Evolutionary conservation across 2,113 vertebrate species (phyloP), one percentile per base, ranked within the genome.

Genomic region (Todiramphus saurophagus): DNA sequence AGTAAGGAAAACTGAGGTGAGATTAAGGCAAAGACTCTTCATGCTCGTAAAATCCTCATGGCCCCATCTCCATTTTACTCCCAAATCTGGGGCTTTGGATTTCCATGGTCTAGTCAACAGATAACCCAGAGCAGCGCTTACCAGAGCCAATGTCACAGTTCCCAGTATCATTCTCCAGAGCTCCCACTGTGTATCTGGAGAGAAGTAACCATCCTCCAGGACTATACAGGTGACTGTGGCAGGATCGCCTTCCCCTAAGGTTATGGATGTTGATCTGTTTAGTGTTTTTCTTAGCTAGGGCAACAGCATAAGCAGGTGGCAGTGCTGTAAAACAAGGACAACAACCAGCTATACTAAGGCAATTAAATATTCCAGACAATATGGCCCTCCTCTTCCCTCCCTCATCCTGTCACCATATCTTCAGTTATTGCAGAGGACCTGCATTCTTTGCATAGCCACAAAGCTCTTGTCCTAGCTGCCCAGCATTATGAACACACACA

Each of bases 141-240:
- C 99, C 99, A 97, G 98, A 97, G 96, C 95, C 97, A 79, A 98
- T 97, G 76, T 99, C 97, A 97, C 98, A 99, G 87, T 48, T 70
- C 80, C 83, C 72, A 72, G 97, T 98, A 74, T 35, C 89, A 64
- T 98, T 98, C 16, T 93, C 94, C 51, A 80, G 83, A 83, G 95
- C 81, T 87, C 97, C 97, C 11, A 98, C 63, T 3, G 82, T 94
- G 94, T 98, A 97, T 94, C 70, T 98, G 82, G 97, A 96, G 6
- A 98, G 98, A 59, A 99, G 97, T 58, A 99, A 96, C 99, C 99
- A 99, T 50, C 99, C 99, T 9, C 97, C 98, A 14, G 99, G 99
- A 83, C 99, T 99, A 93, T 99, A 99, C 63, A 98, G 80, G 86
- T 98, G 97, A 58, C 98, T 95, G 28, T 99, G 99, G 93, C 99